Conservation (phyloP, 2,888 invertebrate species). For the Anaspis maculata region DNA sequence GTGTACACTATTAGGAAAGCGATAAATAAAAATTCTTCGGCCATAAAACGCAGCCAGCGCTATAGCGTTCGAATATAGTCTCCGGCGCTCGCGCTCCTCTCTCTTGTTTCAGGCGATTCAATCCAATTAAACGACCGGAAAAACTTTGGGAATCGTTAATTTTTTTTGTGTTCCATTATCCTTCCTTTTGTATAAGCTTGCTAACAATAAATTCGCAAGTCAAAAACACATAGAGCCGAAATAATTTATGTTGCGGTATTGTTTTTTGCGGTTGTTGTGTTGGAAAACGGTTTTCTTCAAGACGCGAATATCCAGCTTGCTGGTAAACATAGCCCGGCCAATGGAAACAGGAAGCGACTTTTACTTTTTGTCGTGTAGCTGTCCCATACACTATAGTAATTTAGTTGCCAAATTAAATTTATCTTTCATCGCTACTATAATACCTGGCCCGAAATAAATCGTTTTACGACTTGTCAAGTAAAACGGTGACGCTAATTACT, state of each 20-base stretch:
- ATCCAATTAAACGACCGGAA: slow-evolving; percentile 42
- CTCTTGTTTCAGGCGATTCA: slow-evolving; percentile 36
- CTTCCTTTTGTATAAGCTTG: slow-evolving; percentile 26
- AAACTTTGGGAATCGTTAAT: slow-evolving; percentile 40
- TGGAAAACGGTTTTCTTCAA: too few species aligned
- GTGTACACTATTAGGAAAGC: too few species aligned
- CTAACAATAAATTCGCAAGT: slow-evolving; percentile 39
- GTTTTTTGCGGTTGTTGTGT: slow-evolving; percentile 17
- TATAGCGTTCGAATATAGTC: slow-evolving; percentile 22
- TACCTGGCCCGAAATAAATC: slow-evolving; percentile 31
- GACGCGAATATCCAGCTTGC: background rate
- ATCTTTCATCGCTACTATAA: slow-evolving; percentile 32
- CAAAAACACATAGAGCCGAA: slow-evolving; percentile 36
- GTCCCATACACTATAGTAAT: slow-evolving; percentile 20
- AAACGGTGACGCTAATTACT: slow-evolving; percentile 33
- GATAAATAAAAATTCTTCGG: slow-evolving; percentile 14
- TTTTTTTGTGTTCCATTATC: slow-evolving; percentile 27
- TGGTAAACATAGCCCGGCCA: slow-evolving; percentile 15
- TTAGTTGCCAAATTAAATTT: slow-evolving; percentile 34
- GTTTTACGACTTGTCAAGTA: slow-evolving; percentile 32
- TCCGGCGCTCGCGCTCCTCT: slow-evolving; percentile 17
- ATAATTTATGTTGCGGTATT: slow-evolving; percentile 29
- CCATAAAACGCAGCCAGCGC: slow-evolving; percentile 39
- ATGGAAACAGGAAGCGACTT: slow-evolving; percentile 21
- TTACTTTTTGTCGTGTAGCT: slow-evolving; percentile 17